Evolutionary conservation across 2,888 invertebrate species (phyloP), one percentile per base, ranked within the genome.

Genomic region (Balanococcus diminutus): DNA sequence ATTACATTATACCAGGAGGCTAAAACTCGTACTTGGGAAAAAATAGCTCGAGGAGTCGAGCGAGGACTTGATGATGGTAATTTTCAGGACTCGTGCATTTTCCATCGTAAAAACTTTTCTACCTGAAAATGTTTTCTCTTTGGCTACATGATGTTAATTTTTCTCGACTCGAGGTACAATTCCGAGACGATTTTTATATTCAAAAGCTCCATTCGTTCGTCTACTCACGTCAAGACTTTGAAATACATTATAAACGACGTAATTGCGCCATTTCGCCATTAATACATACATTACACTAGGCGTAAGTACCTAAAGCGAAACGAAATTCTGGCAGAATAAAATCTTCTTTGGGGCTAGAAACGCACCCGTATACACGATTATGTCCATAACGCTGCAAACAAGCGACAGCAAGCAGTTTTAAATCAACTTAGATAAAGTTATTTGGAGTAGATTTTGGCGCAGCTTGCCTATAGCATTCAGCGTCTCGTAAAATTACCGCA

Each of bases 401-500:
- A 19, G 51, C 19, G 8, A 8, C 36, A 36, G 36, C 36, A 36
- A 51, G 19, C 51, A 75, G n/a, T 19, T 75, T 36, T 75, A 75
- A 75, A 75, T 75, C 75, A 75, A 75, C 32, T 75, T 75, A 75
- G 32, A 67, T 67, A 28, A 36, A 75, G 75, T 32, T 75, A 75
- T 75, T 75, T 75, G 25, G 32, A 75, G 32, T 75, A 75, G 32
- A 75, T 75, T 75, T 75, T 75, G 75, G 75, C 75, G 75, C 81
- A 81, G 81, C 46, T 81, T 42, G 81, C 81, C 46, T 42, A 81
- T 79, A 32, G 11, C 22, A 75, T 75, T 32, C 75, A 75, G n/a
- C 75, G 75, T 31, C n/a, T 32, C 75, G 75, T 75, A 75, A 75
- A 75, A 75, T 75, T 75, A 75, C 75, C 75, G 75, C 75, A 75